phyloP scores from a whole-genome alignment of 2,113 vertebrate genomes.

The Pseudolaguvia tuberculata region DNA sequence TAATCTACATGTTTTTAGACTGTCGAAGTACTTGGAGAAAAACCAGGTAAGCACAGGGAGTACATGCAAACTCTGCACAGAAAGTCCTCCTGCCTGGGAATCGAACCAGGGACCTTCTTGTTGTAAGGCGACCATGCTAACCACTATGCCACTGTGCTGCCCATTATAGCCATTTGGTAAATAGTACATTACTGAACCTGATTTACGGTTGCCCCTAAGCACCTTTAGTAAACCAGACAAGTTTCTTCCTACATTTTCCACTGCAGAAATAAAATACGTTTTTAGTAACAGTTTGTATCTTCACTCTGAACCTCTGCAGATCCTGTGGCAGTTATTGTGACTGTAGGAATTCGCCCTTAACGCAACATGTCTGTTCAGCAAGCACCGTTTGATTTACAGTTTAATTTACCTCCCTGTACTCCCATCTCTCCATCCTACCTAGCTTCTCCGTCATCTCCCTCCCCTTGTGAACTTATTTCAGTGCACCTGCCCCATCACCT shows the following conservation, averaged over 20 bases:
- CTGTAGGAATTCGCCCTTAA: conserved; percentile 5
- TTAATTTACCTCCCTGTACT: conserved; percentile 10
- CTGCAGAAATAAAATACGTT: neutral
- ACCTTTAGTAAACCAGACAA: neutral
- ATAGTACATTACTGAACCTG: neutral
- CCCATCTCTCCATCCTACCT: neutral
- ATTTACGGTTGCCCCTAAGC: neutral
- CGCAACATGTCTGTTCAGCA: neutral
- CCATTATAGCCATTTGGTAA: neutral
- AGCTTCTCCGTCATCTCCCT: neutral
- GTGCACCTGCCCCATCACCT: conserved; percentile 68
- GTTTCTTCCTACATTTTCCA: too few species aligned
- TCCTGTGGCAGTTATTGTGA: neutral
- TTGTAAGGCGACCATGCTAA: too few species aligned
- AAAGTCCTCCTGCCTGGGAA: too few species aligned
- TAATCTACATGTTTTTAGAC: too few species aligned
- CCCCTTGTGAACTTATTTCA: conserved; percentile 40
- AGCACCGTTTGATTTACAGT: conserved; percentile 34
- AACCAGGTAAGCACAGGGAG: too few species aligned
- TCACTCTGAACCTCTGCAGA: neutral
- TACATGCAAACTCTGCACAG: too few species aligned
- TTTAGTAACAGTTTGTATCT: neutral
- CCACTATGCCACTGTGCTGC: too few species aligned
- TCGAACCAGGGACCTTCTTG: too few species aligned
- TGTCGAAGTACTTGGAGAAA: too few species aligned